Percentiles rank a stretch among this genome's conserved stretches.
phyloP scores from a whole-genome alignment of 2,888 invertebrate genomes.

The Athalia cordata region DNA sequence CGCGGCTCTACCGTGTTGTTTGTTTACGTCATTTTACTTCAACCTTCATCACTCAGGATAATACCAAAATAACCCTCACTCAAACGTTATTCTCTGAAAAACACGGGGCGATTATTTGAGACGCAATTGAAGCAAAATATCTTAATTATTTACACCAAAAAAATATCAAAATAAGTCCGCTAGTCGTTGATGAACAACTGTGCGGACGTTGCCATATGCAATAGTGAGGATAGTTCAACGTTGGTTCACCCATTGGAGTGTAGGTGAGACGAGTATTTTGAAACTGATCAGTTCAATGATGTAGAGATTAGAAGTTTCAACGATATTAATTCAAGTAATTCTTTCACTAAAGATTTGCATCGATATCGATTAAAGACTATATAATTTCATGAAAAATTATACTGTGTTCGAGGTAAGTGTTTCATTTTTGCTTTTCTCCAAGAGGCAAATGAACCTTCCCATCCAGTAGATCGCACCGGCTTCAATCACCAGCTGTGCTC shows the following conservation, averaged over 20 bases:
- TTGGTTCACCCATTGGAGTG: slow-evolving; percentile 23
- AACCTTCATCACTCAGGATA: not conserved
- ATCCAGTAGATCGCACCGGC: too few species aligned
- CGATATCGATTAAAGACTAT: too few species aligned
- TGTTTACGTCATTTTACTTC: slow-evolving; percentile 35
- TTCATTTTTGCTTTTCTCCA: too few species aligned
- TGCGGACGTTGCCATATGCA: slow-evolving; percentile 38
- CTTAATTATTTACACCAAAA: slow-evolving; percentile 22
- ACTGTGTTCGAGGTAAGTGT: too few species aligned
- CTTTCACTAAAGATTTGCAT: too few species aligned
- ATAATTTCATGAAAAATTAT: too few species aligned
- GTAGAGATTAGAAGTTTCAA: too few species aligned
- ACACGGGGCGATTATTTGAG: not conserved
- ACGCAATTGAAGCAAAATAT: not conserved
- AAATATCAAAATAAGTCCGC: slow-evolving; percentile 24
- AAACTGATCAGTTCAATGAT: not conserved
- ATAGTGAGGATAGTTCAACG: not conserved
- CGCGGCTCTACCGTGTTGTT: slow-evolving; percentile 17
- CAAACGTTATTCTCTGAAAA: not conserved
- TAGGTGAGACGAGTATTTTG: not conserved
- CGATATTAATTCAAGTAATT: too few species aligned
- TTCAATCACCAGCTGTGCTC: too few species aligned
- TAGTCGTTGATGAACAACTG: not conserved
- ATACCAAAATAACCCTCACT: not conserved
- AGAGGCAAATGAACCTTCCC: too few species aligned